Base-by-base conservation (phyloP, 1,140 invertebrate species). In the Nylanderia fulva region DNA sequence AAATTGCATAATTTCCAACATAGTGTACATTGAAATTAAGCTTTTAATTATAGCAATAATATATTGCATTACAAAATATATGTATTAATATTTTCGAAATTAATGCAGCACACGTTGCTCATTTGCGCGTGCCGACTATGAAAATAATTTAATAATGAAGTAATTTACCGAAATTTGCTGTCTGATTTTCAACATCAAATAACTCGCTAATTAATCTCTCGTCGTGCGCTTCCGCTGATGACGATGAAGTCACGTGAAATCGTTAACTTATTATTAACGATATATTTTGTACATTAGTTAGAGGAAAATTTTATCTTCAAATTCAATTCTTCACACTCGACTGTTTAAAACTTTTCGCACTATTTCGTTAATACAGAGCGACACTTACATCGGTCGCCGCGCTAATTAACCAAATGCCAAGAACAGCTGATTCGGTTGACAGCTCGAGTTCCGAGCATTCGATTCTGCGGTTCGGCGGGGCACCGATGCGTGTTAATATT, bases 401-500 rank as follows among this genome's bases (percentile, higher is more conserved):
- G 54, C 29, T 77, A 79, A 82, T 71, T 82, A 82, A 72, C 54
- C 52, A 63, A 80, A 80, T 13, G 48, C 33, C 52, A 36, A 36
- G 21, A 79, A 36, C 18, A 54, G 48, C 66, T 82, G 52, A 24
- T 52, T 82, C 29, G 64, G 33, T 71, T 71, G 48, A 82, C 64
- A 36, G 63, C 63, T 24, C n/a, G 42, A 9, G 8, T 29, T 77
- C 29, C 15, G 24, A 71, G 15, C 77, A 56, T 80, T 80, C 48
- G 48, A 80, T 69, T 80, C 56, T 80, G 77, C 36, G 64, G 33
- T 71, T 71, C 52, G 3, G 29, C 27, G 61, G 8, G 2, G 21
- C 33, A 33, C 33, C 76, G n/a, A 36, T 58, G 52, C 54, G 33
- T 75, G 45, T 71, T 84, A 84, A 84, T 84, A 74, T 83, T 54